Evolutionary conservation across 1,140 invertebrate species (phyloP), one percentile per base, ranked within the genome.

Genomic region (Frieseomelitta varia): DNA sequence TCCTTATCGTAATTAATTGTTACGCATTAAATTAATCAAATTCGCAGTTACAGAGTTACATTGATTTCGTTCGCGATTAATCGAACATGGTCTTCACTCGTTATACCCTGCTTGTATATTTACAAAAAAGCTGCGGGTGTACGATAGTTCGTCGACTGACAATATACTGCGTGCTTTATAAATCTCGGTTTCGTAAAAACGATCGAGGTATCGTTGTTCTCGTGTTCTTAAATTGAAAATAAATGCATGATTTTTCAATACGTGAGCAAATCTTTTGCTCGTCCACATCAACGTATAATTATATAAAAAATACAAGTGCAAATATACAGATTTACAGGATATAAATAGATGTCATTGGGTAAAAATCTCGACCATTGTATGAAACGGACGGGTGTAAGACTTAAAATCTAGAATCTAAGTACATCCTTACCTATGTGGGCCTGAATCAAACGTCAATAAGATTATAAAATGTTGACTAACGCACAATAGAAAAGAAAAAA

Each of bases 51-150:
- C 85, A 90, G 73, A 53, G 74, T 72, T 82, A 71, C 77, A 15
- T 81, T 58, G 58, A 68, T 81, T 75, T 88, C 77, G 73, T 47
- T 90, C 79, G 71, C 51, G 71, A 77, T 83, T 80, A 80, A 85
- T 80, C 76, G 69, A 85, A 87, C 81, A 47, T 90, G 84, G 85
- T 88, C 84, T 90, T 89, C 84, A 90, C 91, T 89, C 88, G 80
- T 91, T 91, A 92, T 93, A 93, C 90, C 92, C 92, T 92, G 92
- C 90, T 93, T 87, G 81, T 94, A 93, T 94, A 93, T 94, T 90
- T 93, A 94, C 93, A 94, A 69, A 81, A 83, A 85, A 85, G 78
- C 85, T 82, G 87, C 86, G 56, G 30, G 69, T 81, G 85, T 81
- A 86, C 86, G 71, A 53, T 85, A 51, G n/a, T 24, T 14, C 12